These are phyloP conservation scores for Temnothorax nylanderi DNA, from an alignment of 1,140 invertebrate genomes.

Conservation along the genomic window DNA sequence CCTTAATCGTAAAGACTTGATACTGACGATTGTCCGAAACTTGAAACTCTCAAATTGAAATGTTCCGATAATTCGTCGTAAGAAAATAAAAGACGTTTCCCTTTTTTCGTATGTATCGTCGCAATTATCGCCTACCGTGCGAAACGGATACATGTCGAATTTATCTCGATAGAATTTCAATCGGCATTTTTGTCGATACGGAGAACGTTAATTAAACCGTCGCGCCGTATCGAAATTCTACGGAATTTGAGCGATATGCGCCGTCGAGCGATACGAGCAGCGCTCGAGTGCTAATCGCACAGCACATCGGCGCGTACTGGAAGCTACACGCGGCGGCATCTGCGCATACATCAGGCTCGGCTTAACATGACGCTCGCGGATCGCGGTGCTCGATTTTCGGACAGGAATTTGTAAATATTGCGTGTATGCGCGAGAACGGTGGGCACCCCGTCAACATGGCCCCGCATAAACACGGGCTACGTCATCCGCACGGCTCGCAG, in stretches of 20 bases:
- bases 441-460: conserved; percentile 56
- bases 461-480: conserved; percentile 76
- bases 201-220: conserved; percentile 59
- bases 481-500: conserved; percentile 75
- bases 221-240: conserved; percentile 52
- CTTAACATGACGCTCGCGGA: conserved; percentile 68
- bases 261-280: conserved; percentile 18
- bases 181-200: conserved; percentile 58
- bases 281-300: conserved; percentile 64
- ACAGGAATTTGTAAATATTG: conserved; percentile 80
- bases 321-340: conserved; percentile 74
- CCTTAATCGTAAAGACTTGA: neutral
- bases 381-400: conserved; percentile 75
- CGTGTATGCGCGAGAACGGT: conserved; percentile 66
- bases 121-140: conserved; percentile 27
- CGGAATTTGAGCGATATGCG: conserved; percentile 55
- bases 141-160: conserved; percentile 41
- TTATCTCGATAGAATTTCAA: conserved; percentile 48
- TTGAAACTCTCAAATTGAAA: neutral
- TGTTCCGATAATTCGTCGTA: neutral
- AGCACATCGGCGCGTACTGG: conserved; percentile 71
- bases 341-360: conserved; percentile 75
- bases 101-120: conserved; percentile 15
- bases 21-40: neutral
- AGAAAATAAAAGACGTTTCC: neutral